These are phyloP conservation scores for Lemur catta DNA, from an alignment of 2,797 vertebrate genomes.

Conservation along the genomic window DNA sequence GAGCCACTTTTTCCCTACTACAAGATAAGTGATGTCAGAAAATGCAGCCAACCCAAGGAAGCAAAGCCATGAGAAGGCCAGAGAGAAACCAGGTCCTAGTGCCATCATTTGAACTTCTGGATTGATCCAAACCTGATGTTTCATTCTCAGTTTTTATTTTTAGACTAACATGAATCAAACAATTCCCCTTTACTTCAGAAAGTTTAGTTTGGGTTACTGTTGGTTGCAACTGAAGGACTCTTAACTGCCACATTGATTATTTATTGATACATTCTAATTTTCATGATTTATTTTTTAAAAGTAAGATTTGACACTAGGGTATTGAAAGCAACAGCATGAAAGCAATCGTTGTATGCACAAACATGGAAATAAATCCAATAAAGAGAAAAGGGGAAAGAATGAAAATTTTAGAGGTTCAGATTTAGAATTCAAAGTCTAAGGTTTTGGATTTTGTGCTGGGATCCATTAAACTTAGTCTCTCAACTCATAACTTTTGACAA, in stretches of 20 bases:
- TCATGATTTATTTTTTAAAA: background rate
- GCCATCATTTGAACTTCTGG: background rate
- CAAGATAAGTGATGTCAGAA: background rate
- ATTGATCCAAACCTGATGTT: background rate
- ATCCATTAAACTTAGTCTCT: background rate
- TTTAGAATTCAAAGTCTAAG: background rate
- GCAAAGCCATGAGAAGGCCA: background rate
- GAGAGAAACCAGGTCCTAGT: background rate
- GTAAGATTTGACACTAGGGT: background rate
- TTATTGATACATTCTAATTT: background rate
- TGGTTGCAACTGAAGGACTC: background rate
- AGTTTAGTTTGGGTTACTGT: background rate
- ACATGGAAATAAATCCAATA: background rate
- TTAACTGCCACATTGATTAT: background rate
- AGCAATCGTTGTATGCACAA: background rate
- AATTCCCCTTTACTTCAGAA: background rate
- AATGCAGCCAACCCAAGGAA: background rate
- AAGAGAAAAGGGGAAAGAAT: background rate
- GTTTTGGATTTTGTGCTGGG: background rate
- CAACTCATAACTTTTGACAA: background rate
- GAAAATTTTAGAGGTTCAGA: background rate
- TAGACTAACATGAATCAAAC: background rate
- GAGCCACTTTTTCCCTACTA: background rate
- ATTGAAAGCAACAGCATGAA: background rate
- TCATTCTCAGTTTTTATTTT: background rate